Base-by-base conservation (phyloP, 2,113 vertebrate genomes). In the Motacilla alba region DNA sequence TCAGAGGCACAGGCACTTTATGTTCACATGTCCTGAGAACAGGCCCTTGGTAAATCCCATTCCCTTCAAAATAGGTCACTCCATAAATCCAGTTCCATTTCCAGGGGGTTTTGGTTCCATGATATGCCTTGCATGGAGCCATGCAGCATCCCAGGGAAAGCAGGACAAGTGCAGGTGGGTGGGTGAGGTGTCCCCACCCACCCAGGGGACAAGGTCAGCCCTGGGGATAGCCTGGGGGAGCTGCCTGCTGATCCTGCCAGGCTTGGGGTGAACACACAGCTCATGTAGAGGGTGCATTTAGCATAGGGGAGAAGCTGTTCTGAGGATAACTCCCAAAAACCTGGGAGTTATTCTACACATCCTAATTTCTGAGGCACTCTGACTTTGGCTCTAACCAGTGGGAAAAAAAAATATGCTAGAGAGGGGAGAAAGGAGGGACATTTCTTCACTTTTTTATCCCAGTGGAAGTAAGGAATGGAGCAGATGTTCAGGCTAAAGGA, bases 161-260 rank as follows among this genome's bases (percentile, higher is more conserved):
- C 0, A 60, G 17, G 26, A 0, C 4, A 27, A 28, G 35, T 2
- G 37, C 21, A 66, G 73, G 4, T 6, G 3, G 0, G 28, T 10
- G 66, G 23, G 44, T 20, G 63, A 47, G 68, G 3, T 5, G 8
- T 27, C 3, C 31, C 30, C 78, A 52, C 14, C 11, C 75, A 18
- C 47, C 10, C 19, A 24, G 28, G 49, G 17, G 24, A 13, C 6
- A 13, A 30, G 31, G 4, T 13, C n/a, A 72, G 47, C 52, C 62
- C 80, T 43, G 76, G 55, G 35, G 33, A 41, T 1, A 20, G 1
- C 59, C 44, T 10, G n/a, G 33, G 13, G 35, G 35, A 35, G 35
- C 35, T 35, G 35, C 35, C 35, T 35, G n/a, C 35, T 18, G 10
- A 50, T 17, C 68, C 64, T 35, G 33, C 6, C 0, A 13, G 39